A percentile compares a stretch with the other conserved stretches of the same genome.
Conservation (phyloP, 2,888 invertebrate genomes). For the Conomelus anceps region DNA sequence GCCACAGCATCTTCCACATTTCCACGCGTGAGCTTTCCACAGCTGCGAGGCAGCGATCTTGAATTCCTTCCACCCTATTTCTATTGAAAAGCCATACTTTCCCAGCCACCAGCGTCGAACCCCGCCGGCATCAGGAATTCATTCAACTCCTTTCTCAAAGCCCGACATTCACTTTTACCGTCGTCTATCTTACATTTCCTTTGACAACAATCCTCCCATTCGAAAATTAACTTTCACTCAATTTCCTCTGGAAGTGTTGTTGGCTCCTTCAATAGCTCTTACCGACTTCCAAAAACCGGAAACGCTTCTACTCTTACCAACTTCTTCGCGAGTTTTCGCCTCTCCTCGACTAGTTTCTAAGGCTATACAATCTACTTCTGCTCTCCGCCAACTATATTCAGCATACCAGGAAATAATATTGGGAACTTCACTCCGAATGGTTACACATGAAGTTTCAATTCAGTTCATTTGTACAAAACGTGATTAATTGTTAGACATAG, state of each 20-base stretch:
- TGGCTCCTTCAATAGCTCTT: background rate
- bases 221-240: background rate
- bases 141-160: background rate
- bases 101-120: no score
- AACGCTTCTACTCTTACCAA: background rate
- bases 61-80: background rate
- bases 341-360: background rate
- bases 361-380: no score
- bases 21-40: background rate
- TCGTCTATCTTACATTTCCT: background rate
- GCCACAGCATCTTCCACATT: background rate
- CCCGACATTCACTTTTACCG: background rate
- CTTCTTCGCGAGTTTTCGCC: background rate
- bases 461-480: background rate
- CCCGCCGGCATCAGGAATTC: background rate
- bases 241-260: background rate
- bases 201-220: background rate
- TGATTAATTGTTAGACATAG: background rate
- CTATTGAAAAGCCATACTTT: background rate
- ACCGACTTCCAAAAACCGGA: background rate
- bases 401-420: background rate
- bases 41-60: background rate
- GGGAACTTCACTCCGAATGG: background rate
- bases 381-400: background rate
- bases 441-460: no score